Conservation (phyloP, 2,797 vertebrate genomes). For the Thripadectes ignobilis region DNA sequence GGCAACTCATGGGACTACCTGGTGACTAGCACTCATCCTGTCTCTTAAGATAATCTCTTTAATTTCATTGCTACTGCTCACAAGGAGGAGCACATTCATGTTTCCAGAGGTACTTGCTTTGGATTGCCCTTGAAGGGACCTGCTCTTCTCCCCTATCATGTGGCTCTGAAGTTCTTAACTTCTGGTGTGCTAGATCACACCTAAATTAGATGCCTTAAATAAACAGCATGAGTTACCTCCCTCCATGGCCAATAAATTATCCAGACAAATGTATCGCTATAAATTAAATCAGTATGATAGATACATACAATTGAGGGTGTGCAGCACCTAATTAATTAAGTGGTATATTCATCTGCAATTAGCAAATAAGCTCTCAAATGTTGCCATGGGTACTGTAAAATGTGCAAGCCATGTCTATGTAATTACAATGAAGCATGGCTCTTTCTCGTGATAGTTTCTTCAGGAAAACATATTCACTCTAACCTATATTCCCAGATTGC, state of each 20-base stretch:
- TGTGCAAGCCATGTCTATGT: background rate
- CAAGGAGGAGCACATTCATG: background rate
- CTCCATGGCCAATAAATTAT: background rate
- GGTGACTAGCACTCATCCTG: background rate
- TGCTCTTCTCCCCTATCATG: background rate
- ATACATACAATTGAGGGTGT: slow-evolving; percentile 33
- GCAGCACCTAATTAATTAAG: slow-evolving; percentile 64
- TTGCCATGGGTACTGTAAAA: slow-evolving; percentile 11
- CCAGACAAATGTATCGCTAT: background rate
- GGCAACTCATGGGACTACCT: background rate
- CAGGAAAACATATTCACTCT: background rate
- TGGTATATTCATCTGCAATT: slow-evolving; percentile 51
- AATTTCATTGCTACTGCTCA: background rate
- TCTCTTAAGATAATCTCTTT: background rate
- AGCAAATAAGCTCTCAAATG: slow-evolving; percentile 47
- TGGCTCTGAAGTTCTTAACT: background rate
- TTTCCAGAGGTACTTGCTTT: background rate
- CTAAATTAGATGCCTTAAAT: slow-evolving; percentile 16
- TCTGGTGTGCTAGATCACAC: background rate
- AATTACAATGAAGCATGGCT: background rate
- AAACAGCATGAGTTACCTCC: background rate
- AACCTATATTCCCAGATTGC: background rate
- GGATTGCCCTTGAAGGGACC: background rate
- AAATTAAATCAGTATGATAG: slow-evolving; percentile 59
- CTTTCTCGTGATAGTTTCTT: background rate